Evolutionary conservation across 35 echinoderm and acorn worm genomes (phyloP).

Genomic region (Stichopus chloronotus): DNA sequence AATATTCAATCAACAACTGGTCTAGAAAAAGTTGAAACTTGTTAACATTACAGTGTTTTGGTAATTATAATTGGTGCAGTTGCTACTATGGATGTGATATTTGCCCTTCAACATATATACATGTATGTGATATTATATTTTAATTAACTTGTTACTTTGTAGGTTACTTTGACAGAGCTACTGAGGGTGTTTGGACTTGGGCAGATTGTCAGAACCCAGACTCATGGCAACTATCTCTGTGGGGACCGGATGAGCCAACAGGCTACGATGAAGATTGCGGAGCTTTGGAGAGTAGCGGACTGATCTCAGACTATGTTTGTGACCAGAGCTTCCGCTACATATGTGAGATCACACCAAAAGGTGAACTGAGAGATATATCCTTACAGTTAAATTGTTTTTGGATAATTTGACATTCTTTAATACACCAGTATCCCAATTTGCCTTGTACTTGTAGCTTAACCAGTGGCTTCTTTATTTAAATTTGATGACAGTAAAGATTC

Average conservation of each 20-base stretch:
- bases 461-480: no score
- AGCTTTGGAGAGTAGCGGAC: constrained; percentile 41
- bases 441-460: no score
- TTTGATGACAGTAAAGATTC: not conserved
- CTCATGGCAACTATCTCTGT: constrained; percentile 70
- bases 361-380: constrained; percentile 16
- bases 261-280: constrained; percentile 69
- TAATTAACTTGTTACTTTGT: not conserved
- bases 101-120: not conserved
- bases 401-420: no score
- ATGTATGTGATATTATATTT: not conserved
- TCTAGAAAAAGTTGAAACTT: no score
- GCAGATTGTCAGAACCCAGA: constrained; percentile 70
- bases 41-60: no score
- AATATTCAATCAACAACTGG: no score
- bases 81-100: not conserved
- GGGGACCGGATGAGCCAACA: constrained; percentile 75
- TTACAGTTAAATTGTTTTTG: not conserved
- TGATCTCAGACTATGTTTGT: constrained; percentile 62
- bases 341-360: constrained; percentile 81
- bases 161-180: constrained; percentile 81
- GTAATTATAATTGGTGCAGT: not conserved
- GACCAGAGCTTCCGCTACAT: constrained; percentile 61
- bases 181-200: constrained; percentile 83
- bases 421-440: no score